A percentile compares a stretch with the other conserved stretches of the same genome.
Conservation (phyloP, 2,113 vertebrate species). For the Malaclemys terrapin region DNA sequence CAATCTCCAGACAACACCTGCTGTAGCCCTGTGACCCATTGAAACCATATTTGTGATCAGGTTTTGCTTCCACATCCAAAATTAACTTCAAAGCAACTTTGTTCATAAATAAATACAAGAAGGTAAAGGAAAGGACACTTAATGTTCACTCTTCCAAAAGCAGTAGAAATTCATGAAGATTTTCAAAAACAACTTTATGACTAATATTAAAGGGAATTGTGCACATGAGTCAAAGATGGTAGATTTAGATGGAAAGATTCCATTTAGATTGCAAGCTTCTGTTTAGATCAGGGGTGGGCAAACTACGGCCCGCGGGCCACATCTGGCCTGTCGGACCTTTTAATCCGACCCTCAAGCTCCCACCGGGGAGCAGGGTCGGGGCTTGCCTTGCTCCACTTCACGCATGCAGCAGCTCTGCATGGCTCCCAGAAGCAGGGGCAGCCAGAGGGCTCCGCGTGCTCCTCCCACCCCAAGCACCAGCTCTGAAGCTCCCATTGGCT, state of each 20-base stretch:
- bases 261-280: not conserved
- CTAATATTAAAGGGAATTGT: not conserved
- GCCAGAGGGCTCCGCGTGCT: too few species aligned
- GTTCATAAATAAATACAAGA: constrained; percentile 31
- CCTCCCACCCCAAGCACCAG: too few species aligned
- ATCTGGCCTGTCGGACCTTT: too few species aligned
- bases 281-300: not conserved
- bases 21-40: not conserved
- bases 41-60: constrained; percentile 56
- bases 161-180: constrained; percentile 9
- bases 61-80: constrained; percentile 29
- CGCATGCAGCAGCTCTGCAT: too few species aligned
- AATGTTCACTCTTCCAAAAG: constrained; percentile 24
- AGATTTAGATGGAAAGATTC: not conserved
- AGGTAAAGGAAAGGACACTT: not conserved
- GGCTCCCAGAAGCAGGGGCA: too few species aligned
- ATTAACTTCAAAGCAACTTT: constrained; percentile 45
- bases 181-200: constrained; percentile 15
- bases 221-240: constrained; percentile 20
- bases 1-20: not conserved
- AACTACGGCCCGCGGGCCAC: too few species aligned
- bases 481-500: too few species aligned
- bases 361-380: too few species aligned
- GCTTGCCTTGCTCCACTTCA: too few species aligned
- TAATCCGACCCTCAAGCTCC: too few species aligned